phyloP scores from a whole-genome alignment of 2,888 invertebrate species.

The Atethmia centrago region DNA sequence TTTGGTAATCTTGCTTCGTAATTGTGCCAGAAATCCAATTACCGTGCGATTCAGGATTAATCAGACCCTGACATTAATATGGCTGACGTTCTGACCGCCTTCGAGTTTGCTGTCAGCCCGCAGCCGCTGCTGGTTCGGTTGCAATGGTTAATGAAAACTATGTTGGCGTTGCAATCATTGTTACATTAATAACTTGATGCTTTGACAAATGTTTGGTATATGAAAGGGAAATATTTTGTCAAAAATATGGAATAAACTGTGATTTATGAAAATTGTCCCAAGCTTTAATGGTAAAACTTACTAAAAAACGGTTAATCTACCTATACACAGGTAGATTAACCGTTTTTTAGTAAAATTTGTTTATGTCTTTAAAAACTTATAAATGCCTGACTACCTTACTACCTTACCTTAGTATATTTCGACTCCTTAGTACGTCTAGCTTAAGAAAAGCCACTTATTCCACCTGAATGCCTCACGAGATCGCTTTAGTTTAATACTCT shows the following conservation, averaged over 20 bases:
- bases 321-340: no score
- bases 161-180: constrained; percentile 17
- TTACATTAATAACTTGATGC: constrained; percentile 7
- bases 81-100: constrained; percentile 49
- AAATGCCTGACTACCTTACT: constrained; percentile 14
- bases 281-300: neutral
- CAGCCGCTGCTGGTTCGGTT: constrained; percentile 1
- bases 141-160: constrained; percentile 3
- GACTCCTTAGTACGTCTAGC: constrained; percentile 33
- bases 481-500: constrained; percentile 25
- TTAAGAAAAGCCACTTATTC: constrained; percentile 46
- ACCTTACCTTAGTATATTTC: constrained; percentile 11
- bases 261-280: neutral
- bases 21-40: constrained; percentile 80
- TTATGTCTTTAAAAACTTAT: neutral
- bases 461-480: constrained; percentile 26
- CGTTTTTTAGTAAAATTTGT: no score
- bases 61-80: constrained; percentile 60
- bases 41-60: constrained; percentile 67
- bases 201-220: neutral
- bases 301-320: no score
- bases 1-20: constrained; percentile 80
- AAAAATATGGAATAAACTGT: neutral
- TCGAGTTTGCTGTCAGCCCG: constrained; percentile 14
- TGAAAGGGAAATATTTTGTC: neutral